Base-by-base conservation (phyloP, 2,888 invertebrate genomes). In the Troides helena region DNA sequence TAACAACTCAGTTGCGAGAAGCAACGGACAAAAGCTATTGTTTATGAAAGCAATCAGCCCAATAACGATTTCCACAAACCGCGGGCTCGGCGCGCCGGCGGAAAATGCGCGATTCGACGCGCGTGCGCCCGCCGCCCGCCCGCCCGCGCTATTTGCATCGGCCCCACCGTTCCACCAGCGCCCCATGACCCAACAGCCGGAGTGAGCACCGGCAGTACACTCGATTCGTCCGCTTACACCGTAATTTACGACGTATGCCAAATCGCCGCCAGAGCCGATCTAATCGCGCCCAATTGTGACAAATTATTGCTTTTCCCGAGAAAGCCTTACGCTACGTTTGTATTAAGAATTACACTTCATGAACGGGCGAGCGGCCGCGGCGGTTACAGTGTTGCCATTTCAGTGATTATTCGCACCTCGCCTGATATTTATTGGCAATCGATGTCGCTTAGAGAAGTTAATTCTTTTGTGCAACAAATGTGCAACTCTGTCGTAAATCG, bases 11-110 rank as follows among this genome's bases (percentile, higher is more conserved):
- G 80, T 85, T 85, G 85, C 88, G 82, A 86, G 89, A 85, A 87
- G 81, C 80, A 79, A 78, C 82, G 85, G 85, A 90, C 90, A 90
- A 91, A 90, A 90, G 88, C 86, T 86, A 90, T 91, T 92, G 91
- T 92, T 91, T 90, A 91, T 91, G 90, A 87, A 91, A 88, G 90
- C 92, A 92, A 91, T 92, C 91, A 92, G 90, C 89, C 90, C 87
- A 91, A 92, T 92, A 92, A 90, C 86, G 85, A 89, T 91, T 91
- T 92, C 91, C 90, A 90, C 92, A 89, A 89, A 91, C 80, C 85
- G 86, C 84, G 86, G 84, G 81, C 81, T 82, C 81, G 75, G 80
- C 81, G 58, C 30, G 80, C 82, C 80, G 79, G 82, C 89, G 89
- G 91, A 89, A 90, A 90, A 89, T 87, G 87, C 86, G 84, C 87